A percentile compares a stretch with the other conserved stretches of the same genome.
phyloP scores from a whole-genome alignment of 2,888 invertebrate species.

The Cyclophora punctaria region DNA sequence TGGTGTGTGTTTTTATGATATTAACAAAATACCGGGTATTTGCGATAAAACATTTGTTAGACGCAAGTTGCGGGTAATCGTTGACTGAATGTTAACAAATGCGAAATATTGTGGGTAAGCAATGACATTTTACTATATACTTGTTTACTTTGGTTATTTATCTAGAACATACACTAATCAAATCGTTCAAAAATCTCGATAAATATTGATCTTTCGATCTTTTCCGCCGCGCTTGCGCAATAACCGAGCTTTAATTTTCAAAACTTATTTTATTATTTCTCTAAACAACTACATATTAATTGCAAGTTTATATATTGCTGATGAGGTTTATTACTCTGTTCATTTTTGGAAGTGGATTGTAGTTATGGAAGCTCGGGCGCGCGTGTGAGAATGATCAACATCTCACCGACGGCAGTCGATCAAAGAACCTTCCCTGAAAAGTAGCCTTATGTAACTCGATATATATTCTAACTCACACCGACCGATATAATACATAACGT shows the following conservation, averaged over 20 bases:
- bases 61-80: constrained; percentile 27
- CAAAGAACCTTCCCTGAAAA: constrained; percentile 62
- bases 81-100: constrained; percentile 37
- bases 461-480: too few species aligned
- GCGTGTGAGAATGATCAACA: constrained; percentile 71
- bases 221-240: too few species aligned
- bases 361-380: constrained; percentile 26
- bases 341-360: constrained; percentile 53
- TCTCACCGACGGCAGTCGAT: constrained; percentile 49
- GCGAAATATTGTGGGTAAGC: constrained; percentile 37
- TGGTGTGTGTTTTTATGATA: constrained; percentile 58
- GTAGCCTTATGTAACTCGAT: constrained; percentile 9
- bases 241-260: too few species aligned
- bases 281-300: too few species aligned
- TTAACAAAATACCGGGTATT: constrained; percentile 23
- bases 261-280: too few species aligned
- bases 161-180: too few species aligned
- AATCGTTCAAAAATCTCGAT: too few species aligned
- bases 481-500: constrained; percentile 49
- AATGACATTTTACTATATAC: constrained; percentile 29
- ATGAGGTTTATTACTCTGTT: constrained; percentile 30
- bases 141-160: constrained; percentile 21
- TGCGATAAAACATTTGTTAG: constrained; percentile 12
- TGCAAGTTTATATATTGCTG: constrained; percentile 1
- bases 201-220: too few species aligned